Evolutionary conservation across 2,797 vertebrate species (phyloP).

Genomic region (Smutsia gigantea): DNA sequence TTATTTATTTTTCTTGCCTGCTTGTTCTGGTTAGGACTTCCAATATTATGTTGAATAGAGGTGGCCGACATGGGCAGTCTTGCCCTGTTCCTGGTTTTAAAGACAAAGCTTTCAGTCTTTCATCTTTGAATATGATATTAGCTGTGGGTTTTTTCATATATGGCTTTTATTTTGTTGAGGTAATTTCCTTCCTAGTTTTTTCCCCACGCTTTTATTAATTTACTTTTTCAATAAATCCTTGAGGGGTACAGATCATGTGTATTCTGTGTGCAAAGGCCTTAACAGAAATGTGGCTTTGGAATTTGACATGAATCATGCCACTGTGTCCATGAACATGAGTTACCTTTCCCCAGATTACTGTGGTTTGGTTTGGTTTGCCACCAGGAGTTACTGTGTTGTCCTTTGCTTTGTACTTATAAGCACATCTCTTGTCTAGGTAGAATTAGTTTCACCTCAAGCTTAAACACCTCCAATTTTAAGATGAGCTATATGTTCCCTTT

Average conservation of each 20-base stretch:
- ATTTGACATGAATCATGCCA: not conserved
- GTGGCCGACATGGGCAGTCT: not conserved
- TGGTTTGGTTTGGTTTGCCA: slow-evolving; percentile 96
- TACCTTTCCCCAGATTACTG: slow-evolving; percentile 99
- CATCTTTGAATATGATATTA: not conserved
- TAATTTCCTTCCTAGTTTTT: not conserved
- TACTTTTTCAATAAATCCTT: not conserved
- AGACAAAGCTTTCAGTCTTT: not conserved
- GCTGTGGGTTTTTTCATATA: not conserved
- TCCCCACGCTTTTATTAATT: not conserved
- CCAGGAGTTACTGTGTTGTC: slow-evolving; percentile 97
- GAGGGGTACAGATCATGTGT: not conserved
- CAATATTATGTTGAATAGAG: not conserved
- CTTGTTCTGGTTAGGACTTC: not conserved
- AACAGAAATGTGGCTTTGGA: not conserved
- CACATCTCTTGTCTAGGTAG: slow-evolving; percentile 97
- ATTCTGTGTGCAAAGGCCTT: not conserved
- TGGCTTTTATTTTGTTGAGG: not conserved
- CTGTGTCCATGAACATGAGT: slow-evolving; percentile 93
- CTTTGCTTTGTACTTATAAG: slow-evolving; percentile 99
- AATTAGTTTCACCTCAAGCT: slow-evolving; percentile 94
- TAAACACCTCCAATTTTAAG: slow-evolving; percentile 98
- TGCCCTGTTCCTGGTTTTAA: not conserved
- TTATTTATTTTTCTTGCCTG: not conserved
- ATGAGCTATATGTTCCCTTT: slow-evolving; percentile 96